Percentiles rank a stretch among this genome's conserved stretches.
These are phyloP conservation scores for Coelopa frigida DNA, from an alignment of 1,140 invertebrate genomes.

Conservation along the genomic window DNA sequence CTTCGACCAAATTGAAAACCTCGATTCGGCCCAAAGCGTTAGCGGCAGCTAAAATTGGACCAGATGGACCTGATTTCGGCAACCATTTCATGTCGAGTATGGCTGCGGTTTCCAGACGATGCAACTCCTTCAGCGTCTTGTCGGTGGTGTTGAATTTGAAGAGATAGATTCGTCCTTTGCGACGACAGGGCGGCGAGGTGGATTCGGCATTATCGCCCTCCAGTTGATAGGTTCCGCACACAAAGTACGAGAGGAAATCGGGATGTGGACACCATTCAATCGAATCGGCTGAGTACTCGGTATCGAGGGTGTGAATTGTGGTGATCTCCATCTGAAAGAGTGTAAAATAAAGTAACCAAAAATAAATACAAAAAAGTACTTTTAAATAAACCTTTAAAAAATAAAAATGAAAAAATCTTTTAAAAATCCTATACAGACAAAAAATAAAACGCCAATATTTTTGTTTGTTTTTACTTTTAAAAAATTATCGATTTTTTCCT, in stretches of 20 bases:
- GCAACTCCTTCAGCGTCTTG: slow-evolving; percentile 44
- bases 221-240: slow-evolving; percentile 81
- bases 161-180: slow-evolving; percentile 48
- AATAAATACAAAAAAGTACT: too few relatives aligned
- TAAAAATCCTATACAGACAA: too few relatives aligned
- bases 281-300: slow-evolving; percentile 71
- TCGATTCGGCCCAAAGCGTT: slow-evolving; percentile 51
- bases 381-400: too few relatives aligned
- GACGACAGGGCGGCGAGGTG: slow-evolving; percentile 10
- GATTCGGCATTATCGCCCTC: slow-evolving; percentile 20
- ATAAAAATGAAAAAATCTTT: too few relatives aligned
- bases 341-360: too few relatives aligned
- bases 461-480: too few relatives aligned
- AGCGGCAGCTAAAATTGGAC: slow-evolving; percentile 55
- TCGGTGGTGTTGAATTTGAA: slow-evolving; percentile 39
- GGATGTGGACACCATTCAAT: slow-evolving; percentile 79
- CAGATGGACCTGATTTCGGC: slow-evolving; percentile 23
- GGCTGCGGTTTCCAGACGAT: slow-evolving; percentile 56
- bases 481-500: too few relatives aligned
- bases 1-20: slow-evolving; percentile 47
- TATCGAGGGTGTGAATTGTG: slow-evolving; percentile 55
- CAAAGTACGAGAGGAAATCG: slow-evolving; percentile 56
- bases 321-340: slow-evolving; percentile 27
- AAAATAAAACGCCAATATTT: too few relatives aligned
- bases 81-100: slow-evolving; percentile 77